These are phyloP conservation scores for Cabera pusaria DNA, from an alignment of 2,888 invertebrate species.

Conservation along the genomic window DNA sequence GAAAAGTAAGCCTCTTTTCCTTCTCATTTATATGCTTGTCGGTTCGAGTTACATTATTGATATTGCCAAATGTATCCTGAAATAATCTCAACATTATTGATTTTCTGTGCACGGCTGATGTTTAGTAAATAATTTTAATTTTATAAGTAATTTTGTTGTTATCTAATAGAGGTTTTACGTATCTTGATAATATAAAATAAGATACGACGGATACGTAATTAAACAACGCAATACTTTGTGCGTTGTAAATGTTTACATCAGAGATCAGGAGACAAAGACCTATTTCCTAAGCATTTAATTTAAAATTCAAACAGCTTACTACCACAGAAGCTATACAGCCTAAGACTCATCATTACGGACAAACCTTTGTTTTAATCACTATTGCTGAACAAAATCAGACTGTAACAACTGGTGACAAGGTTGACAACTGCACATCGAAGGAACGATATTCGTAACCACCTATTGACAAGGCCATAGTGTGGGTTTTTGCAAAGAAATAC, in stretches of 20 bases:
- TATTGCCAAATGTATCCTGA: not conserved
- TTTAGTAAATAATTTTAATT: too few species aligned
- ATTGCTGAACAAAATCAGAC: conserved; percentile 39
- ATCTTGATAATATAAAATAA: conserved; percentile 1
- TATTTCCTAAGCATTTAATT: conserved; percentile 42
- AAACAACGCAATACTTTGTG: conserved; percentile 13
- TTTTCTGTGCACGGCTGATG: not conserved
- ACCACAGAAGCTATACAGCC: conserved; percentile 39
- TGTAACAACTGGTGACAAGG: conserved; percentile 43
- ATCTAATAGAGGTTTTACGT: too few species aligned
- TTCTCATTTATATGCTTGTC: too few species aligned
- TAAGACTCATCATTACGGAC: conserved; percentile 36
- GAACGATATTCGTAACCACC: conserved; percentile 42
- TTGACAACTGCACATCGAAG: conserved; percentile 40
- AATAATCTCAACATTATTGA: conserved; percentile 1
- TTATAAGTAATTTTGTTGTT: too few species aligned
- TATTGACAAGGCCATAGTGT: conserved; percentile 54
- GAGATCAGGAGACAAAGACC: conserved; percentile 24
- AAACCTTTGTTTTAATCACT: conserved; percentile 44
- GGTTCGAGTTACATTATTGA: too few species aligned
- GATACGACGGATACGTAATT: conserved; percentile 11
- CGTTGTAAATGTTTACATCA: conserved; percentile 23
- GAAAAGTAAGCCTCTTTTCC: too few species aligned
- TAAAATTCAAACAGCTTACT: conserved; percentile 44
- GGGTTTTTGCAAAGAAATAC: conserved; percentile 39